These are phyloP conservation scores for Scolanthus callimorphus DNA, from an alignment of 92 coral and sea anemone genomes.

Conservation along the genomic window DNA sequence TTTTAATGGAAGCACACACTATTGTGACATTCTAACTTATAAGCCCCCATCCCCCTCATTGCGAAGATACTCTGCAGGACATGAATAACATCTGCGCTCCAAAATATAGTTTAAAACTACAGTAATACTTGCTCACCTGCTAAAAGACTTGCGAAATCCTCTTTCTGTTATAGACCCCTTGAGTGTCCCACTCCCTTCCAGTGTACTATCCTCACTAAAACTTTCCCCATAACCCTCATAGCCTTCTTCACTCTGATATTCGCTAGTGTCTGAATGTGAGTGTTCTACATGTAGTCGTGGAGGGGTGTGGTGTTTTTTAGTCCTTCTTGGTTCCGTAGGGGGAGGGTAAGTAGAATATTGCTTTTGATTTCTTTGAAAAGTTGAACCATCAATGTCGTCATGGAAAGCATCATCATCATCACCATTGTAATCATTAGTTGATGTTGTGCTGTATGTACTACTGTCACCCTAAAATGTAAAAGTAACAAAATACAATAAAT, in stretches of 20 bases:
- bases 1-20: too few relatives aligned
- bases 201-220: constrained; percentile 70
- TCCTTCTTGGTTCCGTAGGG: constrained; percentile 58
- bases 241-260: constrained; percentile 96
- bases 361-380: constrained; percentile 72
- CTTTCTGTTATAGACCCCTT: constrained; percentile 11
- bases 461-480: constrained; percentile 58
- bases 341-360: constrained; percentile 94
- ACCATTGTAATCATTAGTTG: constrained; percentile 95
- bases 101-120: too few relatives aligned
- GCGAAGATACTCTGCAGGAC: too few relatives aligned
- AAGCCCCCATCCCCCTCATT: too few relatives aligned
- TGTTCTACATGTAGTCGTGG: constrained; percentile 46
- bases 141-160: constrained; percentile 19
- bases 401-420: constrained; percentile 85
- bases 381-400: constrained; percentile 53
- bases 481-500: too few relatives aligned
- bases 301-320: constrained; percentile 51
- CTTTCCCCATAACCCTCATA: constrained; percentile 83
- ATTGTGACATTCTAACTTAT: too few relatives aligned
- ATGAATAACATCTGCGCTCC: too few relatives aligned
- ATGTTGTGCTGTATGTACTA: constrained; percentile 94
- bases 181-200: constrained; percentile 56
- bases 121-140: constrained; percentile 13
- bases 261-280: constrained; percentile 92